These are phyloP conservation scores for Ceryle rudis DNA, from an alignment of 2,797 vertebrate genomes.

Conservation along the genomic window DNA sequence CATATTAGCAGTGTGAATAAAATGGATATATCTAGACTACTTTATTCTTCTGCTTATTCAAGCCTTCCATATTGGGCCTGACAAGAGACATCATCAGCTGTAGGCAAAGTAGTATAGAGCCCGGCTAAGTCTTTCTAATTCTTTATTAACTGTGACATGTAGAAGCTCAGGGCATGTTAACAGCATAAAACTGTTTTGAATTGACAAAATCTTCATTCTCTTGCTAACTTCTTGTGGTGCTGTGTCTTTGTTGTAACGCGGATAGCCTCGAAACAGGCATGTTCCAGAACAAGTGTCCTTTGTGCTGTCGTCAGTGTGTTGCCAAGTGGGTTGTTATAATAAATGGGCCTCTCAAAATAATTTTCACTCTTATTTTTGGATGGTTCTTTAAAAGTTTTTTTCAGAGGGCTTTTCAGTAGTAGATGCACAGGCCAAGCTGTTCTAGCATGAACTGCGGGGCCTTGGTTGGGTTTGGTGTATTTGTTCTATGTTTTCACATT, in stretches of 20 bases:
- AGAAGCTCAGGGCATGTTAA: constrained; percentile 44
- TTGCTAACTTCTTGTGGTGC: not conserved
- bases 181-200: constrained; percentile 28
- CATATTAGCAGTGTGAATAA: constrained; percentile 51
- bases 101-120: constrained; percentile 26
- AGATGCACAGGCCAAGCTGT: not conserved
- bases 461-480: not conserved
- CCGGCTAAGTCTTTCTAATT: constrained; percentile 8
- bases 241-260: constrained; percentile 18
- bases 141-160: constrained; percentile 67
- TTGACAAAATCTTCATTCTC: constrained; percentile 63
- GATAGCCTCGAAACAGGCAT: constrained; percentile 11
- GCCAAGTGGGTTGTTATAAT: constrained; percentile 2
- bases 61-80: constrained; percentile 27
- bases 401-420: not conserved
- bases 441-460: accelerated
- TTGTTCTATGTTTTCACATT: not conserved
- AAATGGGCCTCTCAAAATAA: not conserved
- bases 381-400: not conserved
- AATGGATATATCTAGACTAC: constrained; percentile 18
- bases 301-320: not conserved
- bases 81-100: constrained; percentile 31
- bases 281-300: constrained; percentile 45
- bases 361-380: not conserved
- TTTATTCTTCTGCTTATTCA: constrained; percentile 51